Conservation (phyloP, 2,888 invertebrate species). For the Ophraella communa region DNA sequence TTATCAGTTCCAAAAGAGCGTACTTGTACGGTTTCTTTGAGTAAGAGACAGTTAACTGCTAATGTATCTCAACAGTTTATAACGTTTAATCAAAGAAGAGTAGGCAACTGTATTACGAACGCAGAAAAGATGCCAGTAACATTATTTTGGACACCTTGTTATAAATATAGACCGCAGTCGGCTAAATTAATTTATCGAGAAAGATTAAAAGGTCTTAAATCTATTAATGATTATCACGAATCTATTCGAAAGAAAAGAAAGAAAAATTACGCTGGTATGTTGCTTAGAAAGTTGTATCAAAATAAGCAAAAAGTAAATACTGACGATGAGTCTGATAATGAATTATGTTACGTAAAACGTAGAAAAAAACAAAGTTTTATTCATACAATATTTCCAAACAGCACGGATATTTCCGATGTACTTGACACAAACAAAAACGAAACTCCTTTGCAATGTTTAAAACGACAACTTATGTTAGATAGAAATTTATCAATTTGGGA, state of each 20-base stretch:
- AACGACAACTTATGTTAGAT: slow-evolving; percentile 57
- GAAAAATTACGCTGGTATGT: slow-evolving; percentile 21
- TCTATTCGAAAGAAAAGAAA: slow-evolving; percentile 31
- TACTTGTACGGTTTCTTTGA: slow-evolving; percentile 59
- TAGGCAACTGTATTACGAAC: slow-evolving; percentile 42
- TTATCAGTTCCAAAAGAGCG: slow-evolving; percentile 55
- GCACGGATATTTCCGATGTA: slow-evolving; percentile 25
- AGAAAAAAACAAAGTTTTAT: slow-evolving; percentile 41
- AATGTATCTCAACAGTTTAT: slow-evolving; percentile 61
- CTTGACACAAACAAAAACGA: slow-evolving; percentile 41
- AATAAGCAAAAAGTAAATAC: slow-evolving; percentile 29
- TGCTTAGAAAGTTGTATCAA: slow-evolving; percentile 35
- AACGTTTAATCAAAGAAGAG: slow-evolving; percentile 40
- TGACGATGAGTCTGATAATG: slow-evolving; percentile 40
- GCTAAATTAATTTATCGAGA: slow-evolving; percentile 59
- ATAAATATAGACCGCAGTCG: slow-evolving; percentile 63
- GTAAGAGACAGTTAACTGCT: slow-evolving; percentile 59
- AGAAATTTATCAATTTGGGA: slow-evolving; percentile 62
- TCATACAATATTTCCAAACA: slow-evolving; percentile 38
- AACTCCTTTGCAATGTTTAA: slow-evolving; percentile 54
- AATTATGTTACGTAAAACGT: slow-evolving; percentile 30
- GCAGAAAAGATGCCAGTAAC: slow-evolving; percentile 54
- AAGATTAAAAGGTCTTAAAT: slow-evolving; percentile 55
- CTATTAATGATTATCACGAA: slow-evolving; percentile 40
- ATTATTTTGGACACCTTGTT: slow-evolving; percentile 65